Conservation (phyloP, 2,888 invertebrate species). For the Thumatha senex region DNA sequence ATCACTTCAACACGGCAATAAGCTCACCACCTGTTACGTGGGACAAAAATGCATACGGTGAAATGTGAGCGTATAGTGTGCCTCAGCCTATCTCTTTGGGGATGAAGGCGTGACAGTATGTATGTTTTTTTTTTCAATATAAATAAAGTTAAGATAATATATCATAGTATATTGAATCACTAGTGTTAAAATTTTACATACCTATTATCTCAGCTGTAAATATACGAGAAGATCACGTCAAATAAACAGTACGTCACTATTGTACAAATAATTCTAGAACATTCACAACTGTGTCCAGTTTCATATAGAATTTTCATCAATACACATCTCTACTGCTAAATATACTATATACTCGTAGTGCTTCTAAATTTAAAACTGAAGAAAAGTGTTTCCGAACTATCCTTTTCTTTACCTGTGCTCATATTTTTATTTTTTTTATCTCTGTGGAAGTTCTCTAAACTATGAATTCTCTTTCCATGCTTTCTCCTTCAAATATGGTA, state of each 20-base stretch:
- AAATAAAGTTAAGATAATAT: too few relatives aligned
- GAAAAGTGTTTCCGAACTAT: conserved; percentile 34
- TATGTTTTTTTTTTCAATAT: too few relatives aligned
- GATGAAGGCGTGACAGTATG: too few relatives aligned
- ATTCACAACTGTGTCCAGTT: conserved; percentile 29
- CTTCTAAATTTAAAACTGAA: conserved; percentile 10
- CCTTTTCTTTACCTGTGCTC: conserved; percentile 36
- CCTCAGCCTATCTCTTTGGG: too few relatives aligned
- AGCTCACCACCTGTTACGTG: too few relatives aligned
- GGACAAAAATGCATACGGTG: too few relatives aligned
- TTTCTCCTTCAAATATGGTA: conserved; percentile 82
- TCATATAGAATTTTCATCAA: conserved; percentile 8
- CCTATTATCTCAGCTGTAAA: too few relatives aligned
- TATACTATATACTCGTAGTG: too few relatives aligned
- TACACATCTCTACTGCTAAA: conserved; percentile 11
- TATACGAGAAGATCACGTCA: conserved; percentile 28
- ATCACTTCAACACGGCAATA: too few relatives aligned
- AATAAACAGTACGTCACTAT: conserved; percentile 31
- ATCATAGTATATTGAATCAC: too few relatives aligned
- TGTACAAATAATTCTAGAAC: conserved; percentile 25
- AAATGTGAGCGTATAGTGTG: too few relatives aligned
- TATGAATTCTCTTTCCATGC: conserved; percentile 82
- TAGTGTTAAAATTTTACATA: too few relatives aligned
- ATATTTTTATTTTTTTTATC: conserved; percentile 31
- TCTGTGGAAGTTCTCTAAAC: conserved; percentile 62